phyloP scores from a whole-genome alignment of 2,888 invertebrate species.

The Anodontia alba region DNA sequence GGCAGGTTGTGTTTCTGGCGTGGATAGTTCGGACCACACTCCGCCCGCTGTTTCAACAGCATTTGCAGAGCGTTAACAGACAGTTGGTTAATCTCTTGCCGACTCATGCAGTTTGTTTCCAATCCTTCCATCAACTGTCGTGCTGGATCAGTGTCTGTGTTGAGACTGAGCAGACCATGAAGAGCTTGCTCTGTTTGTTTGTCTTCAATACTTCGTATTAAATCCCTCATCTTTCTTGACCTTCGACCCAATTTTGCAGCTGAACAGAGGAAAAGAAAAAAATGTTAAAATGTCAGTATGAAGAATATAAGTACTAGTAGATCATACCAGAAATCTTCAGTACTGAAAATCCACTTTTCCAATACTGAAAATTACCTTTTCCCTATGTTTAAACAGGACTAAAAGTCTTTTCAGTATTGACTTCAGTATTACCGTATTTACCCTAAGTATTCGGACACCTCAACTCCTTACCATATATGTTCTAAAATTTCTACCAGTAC shows the following conservation, averaged over 20 bases:
- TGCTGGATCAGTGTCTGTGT: constrained; percentile 70
- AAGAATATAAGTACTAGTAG: too few species aligned
- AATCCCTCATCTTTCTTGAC: constrained; percentile 83
- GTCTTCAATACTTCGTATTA: constrained; percentile 84
- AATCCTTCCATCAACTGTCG: constrained; percentile 47
- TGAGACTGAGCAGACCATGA: constrained; percentile 84
- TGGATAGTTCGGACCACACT: constrained; percentile 61
- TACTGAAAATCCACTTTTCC: too few species aligned
- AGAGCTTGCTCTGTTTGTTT: constrained; percentile 84
- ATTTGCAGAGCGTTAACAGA: constrained; percentile 79
- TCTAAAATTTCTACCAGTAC: too few species aligned
- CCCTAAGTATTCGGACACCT: too few species aligned
- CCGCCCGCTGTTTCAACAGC: constrained; percentile 74
- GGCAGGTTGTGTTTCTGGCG: constrained; percentile 44
- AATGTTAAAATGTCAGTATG: too few species aligned
- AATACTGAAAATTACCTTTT: too few species aligned
- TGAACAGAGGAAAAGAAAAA: constrained; percentile 37
- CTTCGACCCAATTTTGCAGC: constrained; percentile 84
- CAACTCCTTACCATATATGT: too few species aligned
- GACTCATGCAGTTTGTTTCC: constrained; percentile 51
- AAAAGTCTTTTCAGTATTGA: too few species aligned
- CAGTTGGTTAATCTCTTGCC: constrained; percentile 68
- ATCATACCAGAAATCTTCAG: too few species aligned
- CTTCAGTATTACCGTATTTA: too few species aligned
- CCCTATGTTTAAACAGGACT: too few species aligned